Conservation (phyloP, 2,888 invertebrate species). For the Caenorhabditis panamensis region DNA sequence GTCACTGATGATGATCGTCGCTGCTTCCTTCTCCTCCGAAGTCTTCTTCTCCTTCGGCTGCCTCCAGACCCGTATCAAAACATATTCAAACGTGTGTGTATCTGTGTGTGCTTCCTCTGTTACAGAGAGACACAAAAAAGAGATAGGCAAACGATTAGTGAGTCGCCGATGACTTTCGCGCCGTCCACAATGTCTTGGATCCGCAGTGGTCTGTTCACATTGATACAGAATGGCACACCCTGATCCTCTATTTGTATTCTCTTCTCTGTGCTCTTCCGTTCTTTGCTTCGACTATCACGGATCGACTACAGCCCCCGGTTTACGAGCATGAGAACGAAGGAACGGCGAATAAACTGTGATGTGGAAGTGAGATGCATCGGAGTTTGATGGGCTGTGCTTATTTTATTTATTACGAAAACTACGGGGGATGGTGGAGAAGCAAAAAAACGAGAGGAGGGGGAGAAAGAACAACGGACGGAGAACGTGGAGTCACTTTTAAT, state of each 20-base stretch:
- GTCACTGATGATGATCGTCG: constrained; percentile 56
- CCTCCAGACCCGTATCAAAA: constrained; percentile 55
- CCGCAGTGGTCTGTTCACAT: neutral
- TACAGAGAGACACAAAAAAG: neutral
- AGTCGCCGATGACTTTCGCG: neutral
- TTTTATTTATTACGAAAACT: constrained; percentile 15
- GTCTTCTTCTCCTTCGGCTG: constrained; percentile 9
- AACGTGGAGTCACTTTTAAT: neutral
- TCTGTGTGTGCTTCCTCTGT: constrained; percentile 23
- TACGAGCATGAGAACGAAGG: constrained; percentile 15
- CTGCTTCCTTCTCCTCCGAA: constrained; percentile 29
- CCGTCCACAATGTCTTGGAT: neutral
- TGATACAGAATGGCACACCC: constrained; percentile 5
- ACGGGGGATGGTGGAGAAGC: neutral
- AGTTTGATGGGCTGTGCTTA: constrained; percentile 5
- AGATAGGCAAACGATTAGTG: constrained; percentile 40
- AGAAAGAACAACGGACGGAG: neutral
- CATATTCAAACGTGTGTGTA: constrained; percentile 39
- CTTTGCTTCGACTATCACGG: neutral
- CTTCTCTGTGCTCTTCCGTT: neutral
- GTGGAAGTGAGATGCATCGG: neutral
- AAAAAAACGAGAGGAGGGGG: neutral
- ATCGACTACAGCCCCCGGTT: constrained; percentile 3
- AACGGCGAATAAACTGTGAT: constrained; percentile 4
- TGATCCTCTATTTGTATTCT: neutral